A percentile compares a stretch with the other conserved stretches of the same genome.
Conservation (phyloP, 2,888 invertebrate species). For the Itoplectis maculator region DNA sequence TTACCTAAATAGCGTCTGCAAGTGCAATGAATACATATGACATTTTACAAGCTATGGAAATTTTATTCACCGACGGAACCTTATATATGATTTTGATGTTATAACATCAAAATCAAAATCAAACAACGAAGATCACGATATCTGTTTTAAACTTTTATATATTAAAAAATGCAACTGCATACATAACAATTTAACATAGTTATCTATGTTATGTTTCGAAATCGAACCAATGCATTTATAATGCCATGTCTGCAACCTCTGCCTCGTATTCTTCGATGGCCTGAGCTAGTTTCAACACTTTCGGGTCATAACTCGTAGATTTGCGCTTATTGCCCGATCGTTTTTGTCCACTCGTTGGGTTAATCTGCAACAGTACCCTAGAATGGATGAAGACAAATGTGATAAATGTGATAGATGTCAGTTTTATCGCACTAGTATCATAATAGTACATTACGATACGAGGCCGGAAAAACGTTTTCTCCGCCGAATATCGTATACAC, state of each 20-base stretch:
- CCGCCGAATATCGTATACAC: too few species aligned
- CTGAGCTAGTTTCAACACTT: neutral
- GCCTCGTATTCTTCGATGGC: neutral
- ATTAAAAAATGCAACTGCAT: neutral
- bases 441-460: too few species aligned
- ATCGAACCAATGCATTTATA: neutral
- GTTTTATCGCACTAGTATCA: too few species aligned
- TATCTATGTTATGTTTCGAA: neutral
- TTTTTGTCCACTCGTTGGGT: neutral
- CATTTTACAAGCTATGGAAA: too few species aligned
- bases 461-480: too few species aligned
- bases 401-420: neutral
- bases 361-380: neutral
- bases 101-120: too few species aligned
- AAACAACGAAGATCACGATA: too few species aligned
- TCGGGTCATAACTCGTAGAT: neutral
- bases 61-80: too few species aligned
- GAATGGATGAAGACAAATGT: neutral
- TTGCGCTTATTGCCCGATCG: conserved; percentile 1
- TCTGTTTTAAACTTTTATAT: neutral
- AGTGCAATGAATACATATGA: too few species aligned
- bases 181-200: too few species aligned
- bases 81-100: too few species aligned
- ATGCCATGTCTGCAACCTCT: neutral
- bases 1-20: too few species aligned